These are phyloP conservation scores for Zygogramma bicolorata DNA, from an alignment of 2,888 invertebrate species.

Conservation along the genomic window DNA sequence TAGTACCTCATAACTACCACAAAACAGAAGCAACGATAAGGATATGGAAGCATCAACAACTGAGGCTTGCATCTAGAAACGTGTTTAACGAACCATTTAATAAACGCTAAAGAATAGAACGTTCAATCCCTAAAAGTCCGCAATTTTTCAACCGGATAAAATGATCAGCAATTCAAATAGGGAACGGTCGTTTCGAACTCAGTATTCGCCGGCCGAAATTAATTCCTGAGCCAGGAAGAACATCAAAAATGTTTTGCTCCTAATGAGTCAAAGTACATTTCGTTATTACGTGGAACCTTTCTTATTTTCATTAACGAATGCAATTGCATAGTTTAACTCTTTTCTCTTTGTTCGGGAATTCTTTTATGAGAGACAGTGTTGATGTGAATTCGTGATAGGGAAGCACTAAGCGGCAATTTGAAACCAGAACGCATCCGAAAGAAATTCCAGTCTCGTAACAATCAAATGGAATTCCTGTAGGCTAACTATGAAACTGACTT, in stretches of 20 bases:
- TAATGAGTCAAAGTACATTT: constrained; percentile 9
- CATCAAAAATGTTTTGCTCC: background rate
- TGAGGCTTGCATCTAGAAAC: constrained; percentile 1
- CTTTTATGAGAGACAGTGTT: too few relatives aligned
- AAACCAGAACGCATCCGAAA: too few relatives aligned
- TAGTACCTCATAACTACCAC: too few relatives aligned
- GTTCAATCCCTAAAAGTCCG: constrained; percentile 60
- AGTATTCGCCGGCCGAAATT: background rate
- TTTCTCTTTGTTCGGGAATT: background rate
- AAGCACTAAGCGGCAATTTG: too few relatives aligned
- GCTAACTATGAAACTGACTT: too few relatives aligned
- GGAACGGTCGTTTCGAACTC: constrained; percentile 45
- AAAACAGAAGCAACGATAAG: too few relatives aligned
- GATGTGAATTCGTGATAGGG: too few relatives aligned
- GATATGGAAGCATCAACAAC: too few relatives aligned
- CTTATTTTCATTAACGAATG: background rate
- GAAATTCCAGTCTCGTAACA: too few relatives aligned
- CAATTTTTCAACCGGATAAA: constrained; percentile 66
- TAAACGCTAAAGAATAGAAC: constrained; percentile 55
- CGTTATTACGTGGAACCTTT: background rate
- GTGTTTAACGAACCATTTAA: constrained; percentile 29
- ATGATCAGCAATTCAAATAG: constrained; percentile 67
- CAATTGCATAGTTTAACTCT: background rate
- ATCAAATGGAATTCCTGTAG: too few relatives aligned
- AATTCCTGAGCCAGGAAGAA: background rate